A percentile compares a stretch with the other conserved stretches of the same genome.
These are phyloP conservation scores for Edolisoma coerulescens DNA, from an alignment of 2,113 vertebrate species.

Conservation along the genomic window DNA sequence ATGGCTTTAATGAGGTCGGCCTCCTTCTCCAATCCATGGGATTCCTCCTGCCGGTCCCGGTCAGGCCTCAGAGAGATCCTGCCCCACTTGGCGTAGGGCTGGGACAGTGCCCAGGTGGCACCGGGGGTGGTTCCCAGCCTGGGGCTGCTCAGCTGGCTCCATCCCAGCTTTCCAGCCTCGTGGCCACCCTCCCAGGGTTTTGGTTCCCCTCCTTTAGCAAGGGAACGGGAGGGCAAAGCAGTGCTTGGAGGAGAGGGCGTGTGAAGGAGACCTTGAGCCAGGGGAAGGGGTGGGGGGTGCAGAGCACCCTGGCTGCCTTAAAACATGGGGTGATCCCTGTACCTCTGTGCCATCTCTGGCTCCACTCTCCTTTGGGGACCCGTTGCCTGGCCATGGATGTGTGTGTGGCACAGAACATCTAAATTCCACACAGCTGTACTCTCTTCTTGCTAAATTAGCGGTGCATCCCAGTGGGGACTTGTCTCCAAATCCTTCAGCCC, in stretches of 20 bases:
- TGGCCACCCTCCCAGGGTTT: neutral
- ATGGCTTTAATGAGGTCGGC: neutral
- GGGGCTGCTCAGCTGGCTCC: neutral
- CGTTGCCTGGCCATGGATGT: neutral
- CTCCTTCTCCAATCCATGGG: neutral
- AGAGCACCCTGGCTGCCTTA: neutral
- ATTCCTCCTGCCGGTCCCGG: neutral
- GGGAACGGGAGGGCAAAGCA: neutral
- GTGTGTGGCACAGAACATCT: neutral
- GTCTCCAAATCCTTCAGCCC: neutral
- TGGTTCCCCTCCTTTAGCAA: neutral
- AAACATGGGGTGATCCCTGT: neutral
- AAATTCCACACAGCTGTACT: neutral
- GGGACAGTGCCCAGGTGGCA: neutral
- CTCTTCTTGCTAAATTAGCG: neutral
- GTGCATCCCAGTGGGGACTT: neutral
- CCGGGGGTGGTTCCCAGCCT: neutral
- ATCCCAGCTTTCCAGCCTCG: neutral
- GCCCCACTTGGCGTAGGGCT: neutral
- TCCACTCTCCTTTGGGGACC: neutral
- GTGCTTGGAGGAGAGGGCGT: neutral
- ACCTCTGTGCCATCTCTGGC: neutral
- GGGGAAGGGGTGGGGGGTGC: rapidly evolving
- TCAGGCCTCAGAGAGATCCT: neutral
- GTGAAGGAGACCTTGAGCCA: neutral